These are phyloP conservation scores for Drosophila mauritiana DNA, from an alignment of 1,140 invertebrate genomes.

Conservation along the genomic window DNA sequence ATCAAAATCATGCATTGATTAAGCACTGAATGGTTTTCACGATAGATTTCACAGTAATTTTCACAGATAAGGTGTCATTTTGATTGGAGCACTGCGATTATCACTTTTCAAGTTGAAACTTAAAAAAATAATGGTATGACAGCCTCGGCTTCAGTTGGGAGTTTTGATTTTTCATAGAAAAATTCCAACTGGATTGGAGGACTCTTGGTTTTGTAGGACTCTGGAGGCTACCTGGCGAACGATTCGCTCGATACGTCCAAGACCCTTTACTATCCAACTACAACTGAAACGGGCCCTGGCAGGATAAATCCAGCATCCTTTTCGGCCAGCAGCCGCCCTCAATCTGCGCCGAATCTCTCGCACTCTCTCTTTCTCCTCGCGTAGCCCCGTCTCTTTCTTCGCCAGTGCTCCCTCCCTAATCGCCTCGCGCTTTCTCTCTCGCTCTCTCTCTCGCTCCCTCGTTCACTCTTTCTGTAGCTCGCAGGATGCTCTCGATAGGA, in stretches of 20 bases:
- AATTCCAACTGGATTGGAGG: conserved; percentile 9
- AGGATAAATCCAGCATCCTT: conserved; percentile 41
- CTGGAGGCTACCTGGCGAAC: conserved; percentile 75
- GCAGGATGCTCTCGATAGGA: conserved; percentile 12
- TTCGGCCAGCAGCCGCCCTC: conserved; percentile 66
- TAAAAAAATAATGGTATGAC: conserved; percentile 8
- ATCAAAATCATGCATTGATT: not conserved
- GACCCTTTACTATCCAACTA: conserved; percentile 82
- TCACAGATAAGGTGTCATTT: not conserved
- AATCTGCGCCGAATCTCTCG: conserved; percentile 71
- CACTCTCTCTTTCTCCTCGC: conserved; percentile 7
- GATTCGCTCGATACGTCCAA: conserved; percentile 75
- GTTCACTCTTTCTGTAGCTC: not conserved
- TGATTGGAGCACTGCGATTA: not conserved
- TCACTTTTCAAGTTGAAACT: conserved; percentile 11
- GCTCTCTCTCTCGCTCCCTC: conserved; percentile 6
- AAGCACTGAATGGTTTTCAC: not conserved
- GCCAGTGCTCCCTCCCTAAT: not conserved
- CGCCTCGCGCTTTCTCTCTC: conserved; percentile 3
- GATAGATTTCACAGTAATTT: not conserved
- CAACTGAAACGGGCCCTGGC: conserved; percentile 73
- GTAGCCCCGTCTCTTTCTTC: not conserved
- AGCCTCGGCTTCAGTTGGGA: not conserved
- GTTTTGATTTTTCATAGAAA: not conserved
- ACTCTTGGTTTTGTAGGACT: conserved; percentile 10